Base-by-base conservation (phyloP, 2,113 vertebrate species). In the Aptenodytes patagonicus region DNA sequence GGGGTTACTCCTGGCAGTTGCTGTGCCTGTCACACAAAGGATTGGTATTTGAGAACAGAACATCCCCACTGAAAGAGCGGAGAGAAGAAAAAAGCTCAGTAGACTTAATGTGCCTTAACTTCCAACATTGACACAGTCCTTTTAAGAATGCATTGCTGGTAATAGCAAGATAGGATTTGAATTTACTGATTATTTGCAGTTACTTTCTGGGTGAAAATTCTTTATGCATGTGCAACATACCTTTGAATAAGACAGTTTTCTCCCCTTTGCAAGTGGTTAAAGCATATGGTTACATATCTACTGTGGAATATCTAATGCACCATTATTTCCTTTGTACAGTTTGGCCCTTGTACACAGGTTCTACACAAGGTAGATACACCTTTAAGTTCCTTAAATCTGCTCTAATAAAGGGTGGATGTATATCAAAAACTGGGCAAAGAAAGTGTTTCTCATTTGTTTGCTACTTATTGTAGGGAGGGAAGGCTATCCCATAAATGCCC, bases 31-130 rank as follows among this genome's bases (percentile, higher is more conserved):
- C 92, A 81, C 32, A 51, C 69, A 89, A 10, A 28, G 88, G 72
- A 16, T n/a, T 93, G 88, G 76, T 83, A 87, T 92, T 92, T 78
- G 75, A 75, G 95, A 94, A 89, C 92, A 94, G 94, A 96, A 90
- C 77, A 95, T 93, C 72, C 83, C 70, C 12, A 31, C 38, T 92
- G 85, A 90, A 93, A 90, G 58, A 94, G 44, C 64, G 71, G 71
- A 81, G 83, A 78, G 54, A 79, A 91, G 47, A 57, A 83, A 84
- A 89, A 87, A 57, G 22, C 80, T 93, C 70, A 10, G 1, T n/a
- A 60, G 80, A 51, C 68, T 81, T 84, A 42, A 68, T 40, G 26
- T 69, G 87, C 36, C 5, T 82, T 91, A 64, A 55, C 26, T 66
- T 95, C 69, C 73, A 85, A 17, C 44, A 34, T 68, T 3, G 29